phyloP scores from a whole-genome alignment of 2,113 vertebrate species.

The Nannobrachium achirus region DNA sequence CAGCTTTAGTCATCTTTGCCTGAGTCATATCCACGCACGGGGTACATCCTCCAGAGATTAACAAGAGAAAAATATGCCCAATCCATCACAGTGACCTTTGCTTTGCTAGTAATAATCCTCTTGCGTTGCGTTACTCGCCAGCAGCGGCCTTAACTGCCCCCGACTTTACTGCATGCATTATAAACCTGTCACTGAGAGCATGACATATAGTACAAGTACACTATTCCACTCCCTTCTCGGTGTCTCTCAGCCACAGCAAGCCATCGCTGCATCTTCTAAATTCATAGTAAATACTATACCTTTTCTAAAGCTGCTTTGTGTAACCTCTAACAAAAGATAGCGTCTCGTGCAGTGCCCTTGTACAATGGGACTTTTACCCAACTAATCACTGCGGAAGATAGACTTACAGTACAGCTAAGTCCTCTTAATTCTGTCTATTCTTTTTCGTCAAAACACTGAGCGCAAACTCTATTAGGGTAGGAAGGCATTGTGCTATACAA shows the following conservation, averaged over 20 bases:
- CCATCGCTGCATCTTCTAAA: neutral
- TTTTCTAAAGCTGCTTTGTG: conserved; percentile 10
- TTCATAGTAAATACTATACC: conserved; percentile 13
- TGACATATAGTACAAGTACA: conserved; percentile 4
- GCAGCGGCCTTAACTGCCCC: conserved; percentile 1
- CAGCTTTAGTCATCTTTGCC: neutral
- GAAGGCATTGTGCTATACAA: neutral
- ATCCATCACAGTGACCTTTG: conserved; percentile 62
- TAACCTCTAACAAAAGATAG: conserved; percentile 20
- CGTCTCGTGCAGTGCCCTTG: neutral
- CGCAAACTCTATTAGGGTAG: neutral
- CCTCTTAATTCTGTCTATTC: neutral
- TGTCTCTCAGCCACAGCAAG: neutral
- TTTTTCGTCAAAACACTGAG: neutral
- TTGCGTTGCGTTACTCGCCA: neutral
- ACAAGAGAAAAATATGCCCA: neutral
- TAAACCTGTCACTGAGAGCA: conserved; percentile 44
- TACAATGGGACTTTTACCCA: neutral
- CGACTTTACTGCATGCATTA: conserved; percentile 26
- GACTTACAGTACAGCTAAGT: conserved; percentile 19
- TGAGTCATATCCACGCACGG: neutral
- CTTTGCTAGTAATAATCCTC: neutral
- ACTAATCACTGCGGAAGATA: conserved; percentile 16
- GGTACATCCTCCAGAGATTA: neutral
- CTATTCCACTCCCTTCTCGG: neutral